phyloP scores from a whole-genome alignment of 2,888 invertebrate genomes.

The Thelaira solivaga region DNA sequence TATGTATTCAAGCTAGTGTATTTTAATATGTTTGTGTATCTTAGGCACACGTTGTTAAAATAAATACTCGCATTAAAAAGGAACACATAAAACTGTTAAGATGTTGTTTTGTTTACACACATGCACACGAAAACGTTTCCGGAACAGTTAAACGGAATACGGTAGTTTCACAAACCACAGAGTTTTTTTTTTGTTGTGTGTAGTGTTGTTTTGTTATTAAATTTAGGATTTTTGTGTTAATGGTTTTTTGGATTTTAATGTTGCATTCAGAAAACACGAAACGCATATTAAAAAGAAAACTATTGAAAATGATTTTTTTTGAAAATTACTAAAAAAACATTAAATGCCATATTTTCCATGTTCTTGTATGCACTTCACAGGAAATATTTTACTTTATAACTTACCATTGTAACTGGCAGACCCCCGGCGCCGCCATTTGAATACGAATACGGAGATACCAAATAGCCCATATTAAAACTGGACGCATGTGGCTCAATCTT shows the following conservation, averaged over 20 bases:
- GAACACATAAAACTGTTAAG: neutral
- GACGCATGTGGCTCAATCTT: conserved; percentile 66
- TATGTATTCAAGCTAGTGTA: neutral
- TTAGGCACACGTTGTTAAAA: neutral
- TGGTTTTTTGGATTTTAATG: too few species aligned
- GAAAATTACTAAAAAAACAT: too few species aligned
- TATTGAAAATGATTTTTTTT: too few species aligned
- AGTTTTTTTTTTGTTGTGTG: too few species aligned
- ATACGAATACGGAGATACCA: conserved; percentile 93
- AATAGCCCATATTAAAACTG: conserved; percentile 92
- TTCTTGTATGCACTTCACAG: too few species aligned
- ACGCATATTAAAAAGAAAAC: too few species aligned
- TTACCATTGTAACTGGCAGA: conserved; percentile 90
- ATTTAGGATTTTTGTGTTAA: too few species aligned
- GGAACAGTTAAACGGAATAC: neutral
- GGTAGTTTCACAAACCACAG: too few species aligned
- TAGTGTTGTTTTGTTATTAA: too few species aligned
- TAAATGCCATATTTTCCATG: too few species aligned
- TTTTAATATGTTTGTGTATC: neutral
- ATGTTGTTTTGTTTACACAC: neutral
- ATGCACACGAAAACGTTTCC: neutral
- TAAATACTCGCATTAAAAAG: neutral
- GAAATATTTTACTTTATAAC: too few species aligned
- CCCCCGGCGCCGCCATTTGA: conserved; percentile 91
- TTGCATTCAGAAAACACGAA: too few species aligned